Evolutionary conservation across 2,113 vertebrate genomes (phyloP), one percentile per base, ranked within the genome.

Genomic region (Machaerirhynchus nigripectus): DNA sequence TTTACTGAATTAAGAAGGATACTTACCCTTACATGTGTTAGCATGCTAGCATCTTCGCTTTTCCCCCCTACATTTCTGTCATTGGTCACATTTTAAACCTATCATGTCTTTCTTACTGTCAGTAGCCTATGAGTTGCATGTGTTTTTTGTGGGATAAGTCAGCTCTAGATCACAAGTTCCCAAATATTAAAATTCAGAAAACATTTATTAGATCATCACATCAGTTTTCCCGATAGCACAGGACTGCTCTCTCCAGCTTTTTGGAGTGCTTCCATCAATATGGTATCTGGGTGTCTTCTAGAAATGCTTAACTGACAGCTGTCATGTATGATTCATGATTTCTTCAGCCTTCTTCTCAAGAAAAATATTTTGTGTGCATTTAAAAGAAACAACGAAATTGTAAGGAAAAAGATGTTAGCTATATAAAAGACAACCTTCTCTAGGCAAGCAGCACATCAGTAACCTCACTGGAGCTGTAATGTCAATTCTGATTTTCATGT

Each of bases 221-320:
- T 74, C 33, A 63, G 8, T 78, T 84, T 89, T 93, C 46, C 33
- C 42, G 22, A 87, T 78, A 82, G 56, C 44, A 47, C 26, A 53
- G 84, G 53, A 69, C 46, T 91, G 67, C 91, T 91, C 61, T 89
- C 74, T 84, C 88, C 84, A 84, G 40, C 65, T 95, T 89, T 64
- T 87, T 93, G 61, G 67, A 93, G 50, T 79, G 21, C 13, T 65
- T 95, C 94, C 78, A 85, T 80, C 89, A 95, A 33, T 79, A 91
- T 57, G 40, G 79, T 79, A 89, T 76, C 77, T 87, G 42, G 46
- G 40, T 55, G 59, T 79, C 82, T 96, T 93, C 78, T 95, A 93
- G 59, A 89, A 94, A 61, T 77, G 49, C 39, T 84, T 90, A 90
- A 95, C 79, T 96, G 91, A 89, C 84, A 96, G 81, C 74, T 95